phyloP scores from a whole-genome alignment of 2,113 vertebrate genomes.

The Pelecanus crispus region DNA sequence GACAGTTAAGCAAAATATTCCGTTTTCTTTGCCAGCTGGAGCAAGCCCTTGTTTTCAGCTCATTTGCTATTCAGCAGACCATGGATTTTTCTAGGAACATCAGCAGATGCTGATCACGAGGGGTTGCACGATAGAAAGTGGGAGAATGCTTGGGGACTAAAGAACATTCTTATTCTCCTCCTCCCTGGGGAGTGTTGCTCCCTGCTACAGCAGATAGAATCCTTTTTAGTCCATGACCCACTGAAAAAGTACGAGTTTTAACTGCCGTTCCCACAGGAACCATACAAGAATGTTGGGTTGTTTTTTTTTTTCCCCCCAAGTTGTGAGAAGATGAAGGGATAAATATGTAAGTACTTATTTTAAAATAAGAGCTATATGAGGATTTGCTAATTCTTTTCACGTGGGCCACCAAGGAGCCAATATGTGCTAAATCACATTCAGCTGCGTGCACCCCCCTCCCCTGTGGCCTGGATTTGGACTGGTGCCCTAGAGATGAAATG shows the following conservation, averaged over 20 bases:
- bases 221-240: neutral
- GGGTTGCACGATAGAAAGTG: neutral
- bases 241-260: neutral
- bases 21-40: conserved; percentile 56
- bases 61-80: neutral
- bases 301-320: neutral
- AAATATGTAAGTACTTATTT: neutral
- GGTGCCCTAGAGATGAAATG: neutral
- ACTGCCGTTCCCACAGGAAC: neutral
- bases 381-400: neutral
- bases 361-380: neutral
- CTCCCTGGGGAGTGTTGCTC: neutral
- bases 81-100: conserved; percentile 45
- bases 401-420: neutral
- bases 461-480: neutral
- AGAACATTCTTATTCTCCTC: neutral
- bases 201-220: neutral
- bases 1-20: conserved; percentile 49
- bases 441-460: neutral
- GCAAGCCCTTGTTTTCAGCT: neutral
- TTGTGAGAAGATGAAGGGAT: neutral
- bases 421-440: neutral
- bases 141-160: neutral
- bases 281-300: neutral
- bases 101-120: conserved; percentile 27